Conservation (phyloP, 2,797 vertebrate genomes). For the Craterocephalus amniculus region DNA sequence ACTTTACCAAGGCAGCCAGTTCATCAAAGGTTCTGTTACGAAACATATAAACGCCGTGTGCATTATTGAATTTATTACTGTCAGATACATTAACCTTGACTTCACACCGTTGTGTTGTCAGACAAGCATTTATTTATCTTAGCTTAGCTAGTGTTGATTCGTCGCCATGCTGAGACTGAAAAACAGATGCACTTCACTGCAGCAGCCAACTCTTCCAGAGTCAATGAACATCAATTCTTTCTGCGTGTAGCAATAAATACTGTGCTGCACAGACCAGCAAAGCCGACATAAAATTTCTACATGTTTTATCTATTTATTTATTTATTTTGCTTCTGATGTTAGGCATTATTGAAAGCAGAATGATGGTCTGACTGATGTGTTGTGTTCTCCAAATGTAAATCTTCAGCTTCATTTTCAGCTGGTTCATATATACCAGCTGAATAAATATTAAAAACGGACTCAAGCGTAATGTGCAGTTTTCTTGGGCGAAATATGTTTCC, state of each 20-base stretch:
- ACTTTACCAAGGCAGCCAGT: conserved; percentile 87
- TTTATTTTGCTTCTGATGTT: too few relatives aligned
- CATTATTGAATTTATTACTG: conserved; percentile 47
- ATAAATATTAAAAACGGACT: too few relatives aligned
- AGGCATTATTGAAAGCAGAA: too few relatives aligned
- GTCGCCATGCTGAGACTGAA: conserved; percentile 75
- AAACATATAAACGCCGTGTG: conserved; percentile 26
- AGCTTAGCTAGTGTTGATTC: conserved; percentile 88
- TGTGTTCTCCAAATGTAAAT: too few relatives aligned
- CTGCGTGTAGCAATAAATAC: conserved; percentile 38
- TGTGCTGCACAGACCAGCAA: conserved; percentile 5
- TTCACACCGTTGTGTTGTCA: conserved; percentile 70
- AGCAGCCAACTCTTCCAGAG: conserved; percentile 24
- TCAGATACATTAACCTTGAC: conserved; percentile 51
- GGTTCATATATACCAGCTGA: too few relatives aligned
- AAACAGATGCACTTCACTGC: conserved; percentile 45
- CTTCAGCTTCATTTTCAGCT: too few relatives aligned
- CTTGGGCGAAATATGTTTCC: too few relatives aligned
- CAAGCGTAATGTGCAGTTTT: too few relatives aligned
- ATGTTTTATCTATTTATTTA: too few relatives aligned
- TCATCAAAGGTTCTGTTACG: conserved; percentile 83
- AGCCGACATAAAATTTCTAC: conserved; percentile 21
- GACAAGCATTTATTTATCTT: conserved; percentile 90
- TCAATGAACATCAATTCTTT: conserved; percentile 41
- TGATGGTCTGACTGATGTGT: too few relatives aligned